These are phyloP conservation scores for Lepidochrysops patricia DNA, from an alignment of 2,888 invertebrate genomes.

Conservation along the genomic window DNA sequence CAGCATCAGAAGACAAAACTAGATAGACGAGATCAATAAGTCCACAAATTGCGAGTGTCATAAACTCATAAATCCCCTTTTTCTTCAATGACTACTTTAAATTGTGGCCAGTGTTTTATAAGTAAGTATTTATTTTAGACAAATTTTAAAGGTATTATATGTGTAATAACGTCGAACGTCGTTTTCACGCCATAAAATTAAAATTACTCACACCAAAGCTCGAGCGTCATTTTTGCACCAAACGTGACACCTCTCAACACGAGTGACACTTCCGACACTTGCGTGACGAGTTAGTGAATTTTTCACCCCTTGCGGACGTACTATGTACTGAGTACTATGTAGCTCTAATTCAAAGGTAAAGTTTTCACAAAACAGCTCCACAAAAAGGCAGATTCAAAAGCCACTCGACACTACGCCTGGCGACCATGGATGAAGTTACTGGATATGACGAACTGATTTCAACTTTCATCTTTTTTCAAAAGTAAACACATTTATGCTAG, in stretches of 20 bases:
- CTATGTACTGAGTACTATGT: neutral
- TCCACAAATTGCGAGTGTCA: no score
- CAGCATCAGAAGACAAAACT: no score
- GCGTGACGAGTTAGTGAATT: neutral
- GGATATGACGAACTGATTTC: neutral
- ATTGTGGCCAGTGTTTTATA: neutral
- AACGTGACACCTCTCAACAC: neutral
- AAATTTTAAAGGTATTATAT: no score
- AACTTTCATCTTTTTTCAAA: no score
- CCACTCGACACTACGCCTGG: neutral
- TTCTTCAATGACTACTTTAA: neutral
- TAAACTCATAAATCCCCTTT: no score
- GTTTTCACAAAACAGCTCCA: neutral
- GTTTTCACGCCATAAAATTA: neutral
- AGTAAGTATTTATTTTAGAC: no score
- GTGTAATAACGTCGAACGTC: neutral
- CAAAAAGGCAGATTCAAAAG: constrained; percentile 12
- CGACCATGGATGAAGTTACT: neutral
- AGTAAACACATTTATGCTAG: no score
- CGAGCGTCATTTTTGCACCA: neutral
- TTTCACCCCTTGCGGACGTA: neutral
- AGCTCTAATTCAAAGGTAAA: constrained; percentile 1
- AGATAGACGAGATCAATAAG: no score
- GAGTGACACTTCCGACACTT: constrained; percentile 9
- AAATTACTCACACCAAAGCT: neutral